Conservation (phyloP, 2,113 vertebrate species). For the Corynorhinus townsendii region DNA sequence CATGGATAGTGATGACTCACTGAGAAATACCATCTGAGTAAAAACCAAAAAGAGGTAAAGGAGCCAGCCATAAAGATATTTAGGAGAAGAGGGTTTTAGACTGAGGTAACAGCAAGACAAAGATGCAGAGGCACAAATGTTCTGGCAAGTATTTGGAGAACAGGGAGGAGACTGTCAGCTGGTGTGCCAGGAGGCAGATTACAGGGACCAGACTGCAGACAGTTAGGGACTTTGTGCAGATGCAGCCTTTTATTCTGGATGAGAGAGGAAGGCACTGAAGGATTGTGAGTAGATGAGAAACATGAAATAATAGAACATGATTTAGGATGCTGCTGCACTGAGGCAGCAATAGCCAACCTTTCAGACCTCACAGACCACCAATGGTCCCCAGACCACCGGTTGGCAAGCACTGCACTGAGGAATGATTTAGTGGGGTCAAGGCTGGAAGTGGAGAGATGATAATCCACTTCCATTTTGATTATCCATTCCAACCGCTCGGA, state of each 20-base stretch:
- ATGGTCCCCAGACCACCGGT: no score
- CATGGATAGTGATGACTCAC: neutral
- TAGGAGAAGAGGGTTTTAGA: neutral
- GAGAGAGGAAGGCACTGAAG: neutral
- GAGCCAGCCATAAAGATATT: neutral
- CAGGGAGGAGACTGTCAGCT: neutral
- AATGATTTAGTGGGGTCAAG: neutral
- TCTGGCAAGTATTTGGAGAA: neutral
- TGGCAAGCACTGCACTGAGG: neutral
- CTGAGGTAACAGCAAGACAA: neutral
- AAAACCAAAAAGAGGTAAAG: neutral
- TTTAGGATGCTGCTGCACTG: neutral
- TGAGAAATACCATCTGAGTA: neutral
- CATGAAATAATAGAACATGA: neutral
- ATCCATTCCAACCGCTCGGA: no score
- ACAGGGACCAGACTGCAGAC: neutral
- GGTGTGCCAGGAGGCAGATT: neutral
- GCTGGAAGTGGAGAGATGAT: neutral
- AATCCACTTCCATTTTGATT: neutral
- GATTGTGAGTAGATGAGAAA: no score
- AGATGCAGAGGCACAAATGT: neutral
- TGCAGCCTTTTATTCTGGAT: neutral
- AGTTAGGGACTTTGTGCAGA: neutral
- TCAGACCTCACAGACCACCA: no score
- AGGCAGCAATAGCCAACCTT: neutral